Evolutionary conservation across 2,888 invertebrate genomes (phyloP), one percentile per base, ranked within the genome.

Genomic region (Lithosia quadra): DNA sequence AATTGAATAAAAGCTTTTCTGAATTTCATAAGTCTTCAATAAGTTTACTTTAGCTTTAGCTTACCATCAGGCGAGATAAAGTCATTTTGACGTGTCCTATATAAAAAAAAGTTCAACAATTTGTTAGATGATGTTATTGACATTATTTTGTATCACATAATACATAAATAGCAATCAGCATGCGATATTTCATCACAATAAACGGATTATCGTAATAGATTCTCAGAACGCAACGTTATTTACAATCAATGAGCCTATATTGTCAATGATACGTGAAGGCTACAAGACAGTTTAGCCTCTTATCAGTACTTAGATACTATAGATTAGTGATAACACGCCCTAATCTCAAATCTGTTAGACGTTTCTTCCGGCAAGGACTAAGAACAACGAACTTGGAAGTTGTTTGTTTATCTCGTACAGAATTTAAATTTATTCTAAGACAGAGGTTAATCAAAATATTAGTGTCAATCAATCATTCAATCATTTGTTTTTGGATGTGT

Each of bases 261-360:
- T 72, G 73, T 73, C 75, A 77, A 68, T 75, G 78, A 71, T 75
- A 72, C n/a, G 65, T 58, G 68, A 33, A 71, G 78, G 73, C 65
- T 73, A 65, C 56, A 39, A 55, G 21, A 53, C 4, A 55, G n/a
- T 67, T 28, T 28, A 18, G 28, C 22, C 33, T 2, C 4, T 49
- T 58, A 65, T 65, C 75, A 69, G 60, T 24, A 21, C 22, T 79
- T 5, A 59, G 77, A 75, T 75, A 77, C 56, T 63, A 68, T 67
- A 77, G 80, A 80, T 79, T 77, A 72, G 39, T 67, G 69, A 80
- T 75, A 71, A 67, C 49, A 24, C 11, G 4, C 36, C 39, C 39
- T 62, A 56, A 63, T 67, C 67, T 49, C 15, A 57, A 61, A 57
- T 62, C 62, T 33, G 62, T 56, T 39, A 34, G 9, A 33, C 33